A percentile compares a stretch with the other conserved stretches of the same genome.
Conservation (phyloP, 2,113 vertebrate genomes). For the Myrmecophaga tridactyla region DNA sequence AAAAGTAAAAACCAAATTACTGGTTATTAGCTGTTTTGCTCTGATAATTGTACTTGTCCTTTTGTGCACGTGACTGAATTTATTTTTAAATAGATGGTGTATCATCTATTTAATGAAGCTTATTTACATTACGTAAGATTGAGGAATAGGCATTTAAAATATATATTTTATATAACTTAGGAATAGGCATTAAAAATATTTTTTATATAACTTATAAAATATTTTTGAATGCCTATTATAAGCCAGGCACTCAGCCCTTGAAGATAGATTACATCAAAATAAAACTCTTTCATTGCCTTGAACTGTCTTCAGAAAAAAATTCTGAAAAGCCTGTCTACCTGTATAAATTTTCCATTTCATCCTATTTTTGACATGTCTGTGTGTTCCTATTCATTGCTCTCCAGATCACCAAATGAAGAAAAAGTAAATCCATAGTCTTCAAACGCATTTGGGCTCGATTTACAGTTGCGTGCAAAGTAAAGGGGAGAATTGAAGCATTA, state of each 20-base stretch:
- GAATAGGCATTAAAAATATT: not conserved
- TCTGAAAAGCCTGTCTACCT: not conserved
- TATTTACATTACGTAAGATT: not conserved
- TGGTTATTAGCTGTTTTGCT: not conserved
- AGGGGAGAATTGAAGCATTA: not conserved
- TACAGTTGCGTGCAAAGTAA: not conserved
- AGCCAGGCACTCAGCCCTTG: not conserved
- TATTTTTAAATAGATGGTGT: conserved; percentile 25
- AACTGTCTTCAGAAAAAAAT: not conserved
- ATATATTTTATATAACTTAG: no score
- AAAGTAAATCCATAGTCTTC: not conserved
- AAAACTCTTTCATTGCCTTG: not conserved
- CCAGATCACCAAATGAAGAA: not conserved
- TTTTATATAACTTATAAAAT: not conserved
- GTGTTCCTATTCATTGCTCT: conserved; percentile 24
- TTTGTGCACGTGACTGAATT: not conserved
- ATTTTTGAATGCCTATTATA: not conserved
- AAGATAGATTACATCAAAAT: not conserved
- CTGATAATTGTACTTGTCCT: not conserved
- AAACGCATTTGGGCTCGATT: not conserved
- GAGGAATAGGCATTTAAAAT: not conserved
- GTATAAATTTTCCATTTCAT: not conserved
- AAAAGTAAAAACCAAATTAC: not conserved
- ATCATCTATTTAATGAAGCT: not conserved
- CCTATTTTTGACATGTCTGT: not conserved